These are phyloP conservation scores for Autographa gamma DNA, from an alignment of 2,888 invertebrate genomes.

Conservation along the genomic window DNA sequence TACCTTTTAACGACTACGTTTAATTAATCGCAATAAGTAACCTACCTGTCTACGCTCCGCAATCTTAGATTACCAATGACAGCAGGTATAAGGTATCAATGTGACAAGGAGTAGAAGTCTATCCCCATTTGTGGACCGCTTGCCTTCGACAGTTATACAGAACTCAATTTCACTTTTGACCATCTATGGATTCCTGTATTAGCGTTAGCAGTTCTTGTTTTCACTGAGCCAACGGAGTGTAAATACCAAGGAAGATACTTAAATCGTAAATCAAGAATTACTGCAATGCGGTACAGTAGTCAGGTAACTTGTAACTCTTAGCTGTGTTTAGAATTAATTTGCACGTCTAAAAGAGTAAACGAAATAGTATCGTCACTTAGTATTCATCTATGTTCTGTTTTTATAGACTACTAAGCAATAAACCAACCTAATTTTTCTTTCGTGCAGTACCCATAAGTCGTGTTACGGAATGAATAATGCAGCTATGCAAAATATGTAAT, in stretches of 20 bases:
- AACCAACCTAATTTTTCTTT: conserved; percentile 70
- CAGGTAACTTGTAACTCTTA: conserved; percentile 24
- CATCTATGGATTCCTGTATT: conserved; percentile 15
- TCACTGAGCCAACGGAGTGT: conserved; percentile 18
- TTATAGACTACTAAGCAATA: conserved; percentile 58
- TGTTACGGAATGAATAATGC: conserved; percentile 78
- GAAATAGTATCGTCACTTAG: conserved; percentile 44
- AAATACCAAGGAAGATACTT: conserved; percentile 26
- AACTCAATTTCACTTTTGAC: conserved; percentile 32
- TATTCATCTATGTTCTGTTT: conserved; percentile 51
- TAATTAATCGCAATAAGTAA: neutral
- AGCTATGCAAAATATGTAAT: conserved; percentile 79
- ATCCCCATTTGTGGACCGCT: conserved; percentile 12
- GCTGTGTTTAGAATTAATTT: conserved; percentile 45
- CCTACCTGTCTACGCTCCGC: neutral
- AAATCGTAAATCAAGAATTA: conserved; percentile 11
- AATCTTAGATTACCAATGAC: conserved; percentile 1
- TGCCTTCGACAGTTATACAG: conserved; percentile 17
- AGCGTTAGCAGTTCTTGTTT: conserved; percentile 15
- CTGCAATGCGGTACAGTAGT: conserved; percentile 13
- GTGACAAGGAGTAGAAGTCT: conserved; percentile 1
- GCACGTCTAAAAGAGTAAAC: conserved; percentile 38
- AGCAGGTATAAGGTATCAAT: neutral
- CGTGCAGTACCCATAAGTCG: conserved; percentile 65
- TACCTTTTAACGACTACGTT: too few species aligned